phyloP scores from a whole-genome alignment of 2,888 invertebrate genomes.

The Cephus runcator region DNA sequence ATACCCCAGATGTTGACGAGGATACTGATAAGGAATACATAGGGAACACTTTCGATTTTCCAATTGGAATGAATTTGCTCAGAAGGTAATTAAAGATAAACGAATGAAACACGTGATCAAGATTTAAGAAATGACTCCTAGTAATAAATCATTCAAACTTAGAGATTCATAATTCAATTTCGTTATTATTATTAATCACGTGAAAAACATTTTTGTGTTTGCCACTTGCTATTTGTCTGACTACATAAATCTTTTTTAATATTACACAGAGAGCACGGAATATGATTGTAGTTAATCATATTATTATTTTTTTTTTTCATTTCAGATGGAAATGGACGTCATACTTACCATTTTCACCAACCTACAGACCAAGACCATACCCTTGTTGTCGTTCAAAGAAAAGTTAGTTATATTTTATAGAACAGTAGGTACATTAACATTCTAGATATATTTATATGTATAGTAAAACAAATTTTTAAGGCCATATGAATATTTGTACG shows the following conservation, averaged over 20 bases:
- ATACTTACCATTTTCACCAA: slow-evolving; percentile 78
- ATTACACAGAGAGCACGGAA: neutral
- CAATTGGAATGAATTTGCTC: slow-evolving; percentile 74
- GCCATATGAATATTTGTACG: neutral
- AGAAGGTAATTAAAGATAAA: slow-evolving; percentile 66
- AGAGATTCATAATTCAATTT: neutral
- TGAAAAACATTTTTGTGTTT: neutral
- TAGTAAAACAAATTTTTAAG: neutral
- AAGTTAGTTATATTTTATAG: neutral
- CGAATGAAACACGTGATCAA: neutral
- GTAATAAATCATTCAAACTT: neutral
- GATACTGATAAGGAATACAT: slow-evolving; percentile 65
- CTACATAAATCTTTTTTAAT: neutral
- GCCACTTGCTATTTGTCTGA: neutral
- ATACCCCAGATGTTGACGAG: slow-evolving; percentile 53
- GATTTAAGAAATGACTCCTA: neutral
- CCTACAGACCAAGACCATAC: slow-evolving; percentile 64
- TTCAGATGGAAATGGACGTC: slow-evolving; percentile 76
- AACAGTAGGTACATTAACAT: too few relatives aligned
- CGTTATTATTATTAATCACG: neutral
- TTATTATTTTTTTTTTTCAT: slow-evolving; percentile 26
- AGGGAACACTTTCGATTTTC: slow-evolving; percentile 77
- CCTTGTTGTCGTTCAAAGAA: neutral
- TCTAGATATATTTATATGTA: too few relatives aligned
- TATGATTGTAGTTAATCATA: neutral